Percentiles rank a stretch among this genome's conserved stretches.
Conservation (phyloP, 1,140 invertebrate genomes). For the Capitella teleta region DNA sequence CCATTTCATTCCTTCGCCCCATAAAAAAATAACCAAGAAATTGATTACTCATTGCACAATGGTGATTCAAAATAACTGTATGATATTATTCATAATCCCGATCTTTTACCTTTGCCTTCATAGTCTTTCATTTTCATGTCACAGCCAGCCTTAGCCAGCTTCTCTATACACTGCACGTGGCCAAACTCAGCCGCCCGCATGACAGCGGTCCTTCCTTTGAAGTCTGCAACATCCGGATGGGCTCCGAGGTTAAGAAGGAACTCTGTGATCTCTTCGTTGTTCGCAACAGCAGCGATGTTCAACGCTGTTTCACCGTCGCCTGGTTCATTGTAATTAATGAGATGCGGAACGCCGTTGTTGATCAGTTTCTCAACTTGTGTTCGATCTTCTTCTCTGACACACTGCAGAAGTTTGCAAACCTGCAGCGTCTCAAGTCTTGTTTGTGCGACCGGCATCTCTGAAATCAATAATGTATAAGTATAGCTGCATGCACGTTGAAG, state of each 20-base stretch:
- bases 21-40: too few relatives aligned
- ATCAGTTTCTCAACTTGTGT: slow-evolving; percentile 35
- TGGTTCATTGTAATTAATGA: slow-evolving; percentile 42
- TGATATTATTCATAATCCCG: too few relatives aligned
- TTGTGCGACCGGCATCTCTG: slow-evolving; percentile 31
- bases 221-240: slow-evolving; percentile 41
- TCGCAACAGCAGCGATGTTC: slow-evolving; percentile 21
- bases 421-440: slow-evolving; percentile 35
- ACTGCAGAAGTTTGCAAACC: slow-evolving; percentile 41
- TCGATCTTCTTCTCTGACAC: slow-evolving; percentile 34
- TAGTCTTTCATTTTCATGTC: slow-evolving; percentile 37
- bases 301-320: slow-evolving; percentile 37
- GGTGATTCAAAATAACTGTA: too few relatives aligned
- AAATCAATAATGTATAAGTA: background rate
- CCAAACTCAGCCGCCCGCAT: slow-evolving; percentile 42
- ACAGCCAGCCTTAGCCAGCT: slow-evolving; percentile 30
- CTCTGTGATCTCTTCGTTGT: slow-evolving; percentile 12
- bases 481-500: too few relatives aligned
- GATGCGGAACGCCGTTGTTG: slow-evolving; percentile 32
- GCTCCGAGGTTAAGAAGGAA: slow-evolving; percentile 32
- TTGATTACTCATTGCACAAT: too few relatives aligned
- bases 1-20: too few relatives aligned
- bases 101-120: slow-evolving; percentile 43
- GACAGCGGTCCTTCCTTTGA: slow-evolving; percentile 35
- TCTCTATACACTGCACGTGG: slow-evolving; percentile 37